A percentile compares a stretch with the other conserved stretches of the same genome.
Evolutionary conservation across 2,797 vertebrate genomes (phyloP).

Genomic region (Acipenser ruthenus): DNA sequence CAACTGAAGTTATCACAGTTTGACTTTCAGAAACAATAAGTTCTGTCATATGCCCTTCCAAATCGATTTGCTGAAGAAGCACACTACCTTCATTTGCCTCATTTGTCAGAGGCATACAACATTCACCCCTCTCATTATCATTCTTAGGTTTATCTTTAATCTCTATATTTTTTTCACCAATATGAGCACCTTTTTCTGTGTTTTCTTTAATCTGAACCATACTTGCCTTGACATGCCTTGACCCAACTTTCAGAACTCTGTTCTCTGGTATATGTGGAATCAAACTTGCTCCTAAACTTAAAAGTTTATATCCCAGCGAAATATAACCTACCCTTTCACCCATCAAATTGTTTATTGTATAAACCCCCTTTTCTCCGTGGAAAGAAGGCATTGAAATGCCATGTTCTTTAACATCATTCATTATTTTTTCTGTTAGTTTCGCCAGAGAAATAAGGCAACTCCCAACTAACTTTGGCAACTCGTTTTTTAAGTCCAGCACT

Average conservation of each 20-base stretch:
- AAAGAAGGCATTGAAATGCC: slow-evolving; percentile 40
- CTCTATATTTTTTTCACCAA: too few species aligned
- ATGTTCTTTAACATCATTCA: slow-evolving; percentile 32
- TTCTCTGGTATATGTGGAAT: slow-evolving; percentile 38
- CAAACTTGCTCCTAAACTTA: slow-evolving; percentile 49
- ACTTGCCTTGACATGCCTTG: not conserved
- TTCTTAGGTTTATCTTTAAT: too few species aligned
- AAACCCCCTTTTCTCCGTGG: slow-evolving; percentile 40
- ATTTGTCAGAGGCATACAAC: too few species aligned
- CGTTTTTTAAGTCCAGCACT: slow-evolving; percentile 58
- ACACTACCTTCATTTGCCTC: not conserved
- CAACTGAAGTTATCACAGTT: slow-evolving; percentile 1
- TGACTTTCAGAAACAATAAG: slow-evolving; percentile 6
- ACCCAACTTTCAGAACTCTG: slow-evolving; percentile 7
- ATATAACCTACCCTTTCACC: slow-evolving; percentile 60
- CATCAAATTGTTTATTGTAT: slow-evolving; percentile 44
- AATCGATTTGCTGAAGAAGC: slow-evolving; percentile 15
- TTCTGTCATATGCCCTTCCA: slow-evolving; percentile 13
- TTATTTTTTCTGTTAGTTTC: slow-evolving; percentile 39
- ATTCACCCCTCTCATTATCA: too few species aligned
- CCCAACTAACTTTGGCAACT: slow-evolving; percentile 55
- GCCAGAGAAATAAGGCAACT: slow-evolving; percentile 57
- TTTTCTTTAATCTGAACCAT: too few species aligned
- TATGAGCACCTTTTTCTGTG: too few species aligned
- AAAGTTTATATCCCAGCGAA: slow-evolving; percentile 63